Evolutionary conservation across 2,113 vertebrate genomes (phyloP).

Genomic region (Ptychochromis oligacanthus): DNA sequence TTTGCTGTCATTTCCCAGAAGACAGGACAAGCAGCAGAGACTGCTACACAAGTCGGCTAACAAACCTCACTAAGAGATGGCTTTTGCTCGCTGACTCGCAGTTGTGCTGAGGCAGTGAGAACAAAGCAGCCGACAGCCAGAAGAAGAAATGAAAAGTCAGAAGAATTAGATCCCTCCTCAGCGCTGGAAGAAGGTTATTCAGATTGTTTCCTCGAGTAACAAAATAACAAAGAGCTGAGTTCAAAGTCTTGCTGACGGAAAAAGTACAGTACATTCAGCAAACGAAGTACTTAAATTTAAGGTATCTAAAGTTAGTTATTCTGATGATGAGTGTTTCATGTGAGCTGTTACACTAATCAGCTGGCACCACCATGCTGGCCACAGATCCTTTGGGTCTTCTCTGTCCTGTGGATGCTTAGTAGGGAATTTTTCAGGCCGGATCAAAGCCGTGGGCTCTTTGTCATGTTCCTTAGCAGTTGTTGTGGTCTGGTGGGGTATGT

Average conservation of each 20-base stretch:
- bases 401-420: neutral
- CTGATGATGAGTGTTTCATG: neutral
- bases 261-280: neutral
- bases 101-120: neutral
- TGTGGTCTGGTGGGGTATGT: neutral
- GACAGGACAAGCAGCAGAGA: neutral
- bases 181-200: neutral
- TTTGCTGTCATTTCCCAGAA: constrained; percentile 7
- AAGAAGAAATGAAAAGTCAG: neutral
- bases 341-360: neutral
- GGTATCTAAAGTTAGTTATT: neutral
- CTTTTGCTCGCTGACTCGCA: accelerated
- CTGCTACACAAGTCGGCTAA: neutral
- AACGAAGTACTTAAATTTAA: neutral
- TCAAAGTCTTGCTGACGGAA: neutral
- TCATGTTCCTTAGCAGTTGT: neutral
- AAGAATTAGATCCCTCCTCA: neutral
- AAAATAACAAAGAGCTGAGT: neutral
- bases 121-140: neutral
- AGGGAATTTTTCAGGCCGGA: neutral
- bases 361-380: too few species aligned
- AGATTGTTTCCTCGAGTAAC: neutral
- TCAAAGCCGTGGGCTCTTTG: neutral
- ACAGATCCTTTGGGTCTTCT: too few species aligned
- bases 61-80: neutral